Base-by-base conservation (phyloP, 2,113 vertebrate species). In the Melozone crissalis region DNA sequence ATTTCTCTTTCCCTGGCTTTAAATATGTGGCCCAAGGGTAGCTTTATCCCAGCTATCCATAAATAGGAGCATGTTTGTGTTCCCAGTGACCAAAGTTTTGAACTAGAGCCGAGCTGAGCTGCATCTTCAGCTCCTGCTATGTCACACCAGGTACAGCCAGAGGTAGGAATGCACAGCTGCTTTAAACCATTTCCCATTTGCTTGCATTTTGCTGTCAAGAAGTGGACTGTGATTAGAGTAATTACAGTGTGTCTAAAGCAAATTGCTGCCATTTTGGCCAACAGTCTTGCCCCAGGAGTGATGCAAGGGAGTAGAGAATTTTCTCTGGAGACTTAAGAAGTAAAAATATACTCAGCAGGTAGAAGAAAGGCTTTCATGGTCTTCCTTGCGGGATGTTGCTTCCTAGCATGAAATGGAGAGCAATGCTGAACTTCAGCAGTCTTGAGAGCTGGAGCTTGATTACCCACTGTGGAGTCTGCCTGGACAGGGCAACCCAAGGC, bases 1-100 rank as follows among this genome's bases (percentile, higher is more conserved):
- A 83, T 71, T 88, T 83, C 35, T 46, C 37, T 84, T 87, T 65
- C 79, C 84, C 79, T 95, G 82, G 63, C 55, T 94, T 92, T 84
- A 93, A 92, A 58, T 61, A 28, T n/a, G 28, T 92, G 71, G 61
- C 91, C 84, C 81, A 43, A 88, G 84, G 90, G 75, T 83, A 84
- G 51, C 57, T 93, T 84, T 88, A 75, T 84, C 87, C 57, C 31
- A 95, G 76, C 37, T 81, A 44, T 47, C 46, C 44, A 37, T 39
- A 43, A 88, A 74, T 13, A 84, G 44, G 28, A 81, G 23, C 13
- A 20, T 43, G 12, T 74, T 63, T 93, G 31, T 93, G 75, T 72
- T 86, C 16, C 57, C 41, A 57, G 39, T 49, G 68, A 65, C 90
- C 61, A 7, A 63, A 90, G 39, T 80, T 75, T n/a, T 78, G 69